Evolutionary conservation across 2,113 vertebrate genomes (phyloP).

Genomic region (Clarias macrocephalus): DNA sequence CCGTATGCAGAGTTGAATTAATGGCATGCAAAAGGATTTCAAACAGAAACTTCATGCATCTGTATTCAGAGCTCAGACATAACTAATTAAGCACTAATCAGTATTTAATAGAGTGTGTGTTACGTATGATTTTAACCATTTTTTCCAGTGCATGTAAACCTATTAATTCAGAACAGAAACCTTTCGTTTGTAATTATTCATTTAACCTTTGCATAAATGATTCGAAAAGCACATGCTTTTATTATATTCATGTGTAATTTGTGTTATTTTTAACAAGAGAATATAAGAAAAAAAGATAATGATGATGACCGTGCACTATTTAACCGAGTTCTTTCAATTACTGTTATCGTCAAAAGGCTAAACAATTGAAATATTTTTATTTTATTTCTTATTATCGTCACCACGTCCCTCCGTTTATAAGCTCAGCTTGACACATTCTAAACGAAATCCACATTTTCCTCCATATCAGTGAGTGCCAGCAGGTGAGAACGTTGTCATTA

Average conservation of each 20-base stretch:
- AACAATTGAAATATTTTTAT: too few species aligned
- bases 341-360: too few species aligned
- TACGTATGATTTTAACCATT: neutral
- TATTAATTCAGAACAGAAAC: too few species aligned
- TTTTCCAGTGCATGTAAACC: too few species aligned
- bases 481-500: neutral
- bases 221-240: too few species aligned
- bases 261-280: neutral
- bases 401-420: neutral
- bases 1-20: neutral
- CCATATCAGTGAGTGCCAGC: neutral
- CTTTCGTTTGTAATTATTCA: too few species aligned
- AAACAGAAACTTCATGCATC: neutral
- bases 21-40: neutral
- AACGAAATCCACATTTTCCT: neutral
- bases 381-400: neutral
- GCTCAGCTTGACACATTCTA: neutral
- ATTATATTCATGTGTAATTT: too few species aligned
- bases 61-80: neutral
- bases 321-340: too few species aligned
- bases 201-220: too few species aligned
- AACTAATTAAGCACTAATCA: neutral
- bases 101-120: neutral
- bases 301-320: too few species aligned
- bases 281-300: too few species aligned